These are phyloP conservation scores for Lottia scabra DNA, from an alignment of 2,888 invertebrate species.

Conservation along the genomic window DNA sequence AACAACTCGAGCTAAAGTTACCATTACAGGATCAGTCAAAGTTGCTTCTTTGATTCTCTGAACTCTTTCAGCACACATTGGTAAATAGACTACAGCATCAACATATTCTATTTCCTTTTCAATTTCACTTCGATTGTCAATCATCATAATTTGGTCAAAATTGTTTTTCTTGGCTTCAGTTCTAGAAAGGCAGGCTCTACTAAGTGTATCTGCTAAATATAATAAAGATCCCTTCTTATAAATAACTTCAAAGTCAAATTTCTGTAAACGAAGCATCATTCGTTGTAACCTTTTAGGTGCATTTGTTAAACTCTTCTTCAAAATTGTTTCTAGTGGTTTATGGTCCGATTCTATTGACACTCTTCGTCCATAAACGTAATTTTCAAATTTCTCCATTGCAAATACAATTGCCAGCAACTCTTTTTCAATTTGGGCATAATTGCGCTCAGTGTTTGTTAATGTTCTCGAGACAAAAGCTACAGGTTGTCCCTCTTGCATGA, in stretches of 20 bases:
- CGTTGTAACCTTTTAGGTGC: constrained; percentile 17
- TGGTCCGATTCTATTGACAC: no score
- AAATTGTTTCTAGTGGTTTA: no score
- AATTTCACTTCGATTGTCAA: not conserved
- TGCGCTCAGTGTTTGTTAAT: no score
- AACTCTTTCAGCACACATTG: not conserved
- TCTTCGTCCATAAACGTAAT: no score
- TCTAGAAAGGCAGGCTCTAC: constrained; percentile 13
- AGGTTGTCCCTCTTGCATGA: no score
- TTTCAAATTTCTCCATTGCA: no score
- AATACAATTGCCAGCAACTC: no score
- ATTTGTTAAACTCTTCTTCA: no score
- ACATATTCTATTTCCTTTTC: not conserved
- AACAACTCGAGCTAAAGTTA: not conserved
- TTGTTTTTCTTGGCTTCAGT: constrained; percentile 6
- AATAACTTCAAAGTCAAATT: constrained; percentile 7
- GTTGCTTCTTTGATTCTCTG: not conserved
- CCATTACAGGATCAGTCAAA: not conserved
- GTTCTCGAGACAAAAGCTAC: no score
- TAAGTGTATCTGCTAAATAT: constrained; percentile 26
- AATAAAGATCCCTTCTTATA: constrained; percentile 22
- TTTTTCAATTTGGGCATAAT: no score
- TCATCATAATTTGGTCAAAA: constrained; percentile 13
- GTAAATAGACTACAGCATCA: not conserved
- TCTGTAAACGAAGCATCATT: constrained; percentile 25